Evolutionary conservation across 2,888 invertebrate genomes (phyloP).

Genomic region (Macaria liturata): DNA sequence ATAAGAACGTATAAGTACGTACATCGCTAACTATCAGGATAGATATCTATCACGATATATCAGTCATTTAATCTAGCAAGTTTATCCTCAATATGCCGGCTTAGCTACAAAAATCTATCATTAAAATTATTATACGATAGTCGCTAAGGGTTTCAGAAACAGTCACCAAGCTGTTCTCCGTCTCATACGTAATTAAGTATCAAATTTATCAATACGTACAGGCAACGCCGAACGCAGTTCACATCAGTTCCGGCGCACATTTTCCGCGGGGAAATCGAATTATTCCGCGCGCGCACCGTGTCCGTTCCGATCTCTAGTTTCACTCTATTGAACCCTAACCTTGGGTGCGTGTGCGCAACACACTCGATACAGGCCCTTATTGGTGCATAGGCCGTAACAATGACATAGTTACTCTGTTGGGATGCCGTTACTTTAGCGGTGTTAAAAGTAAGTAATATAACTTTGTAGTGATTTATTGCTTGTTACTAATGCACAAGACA

Average conservation of each 20-base stretch:
- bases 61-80: too few relatives aligned
- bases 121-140: too few relatives aligned
- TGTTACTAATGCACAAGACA: too few relatives aligned
- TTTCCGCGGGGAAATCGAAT: conserved; percentile 38
- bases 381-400: conserved; percentile 1
- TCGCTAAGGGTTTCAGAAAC: too few relatives aligned
- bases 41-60: too few relatives aligned
- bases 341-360: conserved; percentile 26
- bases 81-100: too few relatives aligned
- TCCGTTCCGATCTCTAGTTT: conserved; percentile 40
- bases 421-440: neutral
- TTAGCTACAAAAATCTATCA: too few relatives aligned
- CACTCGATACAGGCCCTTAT: conserved; percentile 6
- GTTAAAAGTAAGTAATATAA: neutral
- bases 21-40: too few relatives aligned
- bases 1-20: too few relatives aligned
- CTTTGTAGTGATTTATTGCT: too few relatives aligned
- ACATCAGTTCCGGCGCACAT: conserved; percentile 32
- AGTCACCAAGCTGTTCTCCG: too few relatives aligned
- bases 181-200: too few relatives aligned
- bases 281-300: conserved; percentile 33
- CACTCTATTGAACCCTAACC: conserved; percentile 39
- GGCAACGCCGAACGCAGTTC: conserved; percentile 9
- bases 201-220: conserved; percentile 8
- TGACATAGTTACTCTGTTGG: neutral